Evolutionary conservation across 2,797 vertebrate genomes (phyloP).

Genomic region (Myoxocephalus aenaeus): DNA sequence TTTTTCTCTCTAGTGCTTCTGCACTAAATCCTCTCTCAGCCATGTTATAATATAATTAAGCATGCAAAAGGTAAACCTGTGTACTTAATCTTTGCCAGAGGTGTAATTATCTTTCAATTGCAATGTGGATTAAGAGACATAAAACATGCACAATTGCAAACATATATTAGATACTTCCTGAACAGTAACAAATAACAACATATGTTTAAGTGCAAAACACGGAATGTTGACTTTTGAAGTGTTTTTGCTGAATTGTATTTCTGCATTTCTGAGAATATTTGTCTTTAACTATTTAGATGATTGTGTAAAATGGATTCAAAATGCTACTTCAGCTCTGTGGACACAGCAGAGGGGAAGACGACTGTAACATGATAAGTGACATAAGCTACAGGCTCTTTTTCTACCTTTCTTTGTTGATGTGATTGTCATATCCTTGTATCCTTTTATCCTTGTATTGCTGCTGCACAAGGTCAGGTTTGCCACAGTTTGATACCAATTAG

Average conservation of each 20-base stretch:
- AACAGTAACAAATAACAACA: neutral
- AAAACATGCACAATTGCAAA: neutral
- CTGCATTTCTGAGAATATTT: neutral
- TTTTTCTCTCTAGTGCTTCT: slow-evolving; percentile 37
- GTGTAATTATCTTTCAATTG: slow-evolving; percentile 13
- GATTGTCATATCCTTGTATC: slow-evolving; percentile 4
- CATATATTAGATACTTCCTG: neutral
- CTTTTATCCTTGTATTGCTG: slow-evolving; percentile 18
- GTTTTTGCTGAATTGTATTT: slow-evolving; percentile 1
- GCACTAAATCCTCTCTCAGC: slow-evolving; percentile 49
- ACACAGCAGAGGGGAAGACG: slow-evolving; percentile 16
- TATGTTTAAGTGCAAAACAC: neutral
- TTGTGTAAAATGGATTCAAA: neutral
- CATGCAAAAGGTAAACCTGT: slow-evolving; percentile 12
- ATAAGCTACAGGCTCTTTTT: slow-evolving; percentile 7
- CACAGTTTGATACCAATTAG: slow-evolving; percentile 66
- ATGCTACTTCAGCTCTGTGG: slow-evolving; percentile 4
- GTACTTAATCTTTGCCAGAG: slow-evolving; percentile 19
- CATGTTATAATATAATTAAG: slow-evolving; percentile 52
- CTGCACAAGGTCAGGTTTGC: slow-evolving; percentile 60
- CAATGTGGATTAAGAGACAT: slow-evolving; percentile 21
- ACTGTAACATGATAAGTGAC: slow-evolving; percentile 11
- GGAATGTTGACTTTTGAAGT: neutral
- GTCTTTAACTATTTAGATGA: neutral
- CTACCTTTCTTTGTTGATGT: neutral